Percentiles rank a stretch among this genome's conserved stretches.
These are phyloP conservation scores for Pipistrellus pygmaeus DNA, from an alignment of 2,797 vertebrate genomes.

Conservation along the genomic window DNA sequence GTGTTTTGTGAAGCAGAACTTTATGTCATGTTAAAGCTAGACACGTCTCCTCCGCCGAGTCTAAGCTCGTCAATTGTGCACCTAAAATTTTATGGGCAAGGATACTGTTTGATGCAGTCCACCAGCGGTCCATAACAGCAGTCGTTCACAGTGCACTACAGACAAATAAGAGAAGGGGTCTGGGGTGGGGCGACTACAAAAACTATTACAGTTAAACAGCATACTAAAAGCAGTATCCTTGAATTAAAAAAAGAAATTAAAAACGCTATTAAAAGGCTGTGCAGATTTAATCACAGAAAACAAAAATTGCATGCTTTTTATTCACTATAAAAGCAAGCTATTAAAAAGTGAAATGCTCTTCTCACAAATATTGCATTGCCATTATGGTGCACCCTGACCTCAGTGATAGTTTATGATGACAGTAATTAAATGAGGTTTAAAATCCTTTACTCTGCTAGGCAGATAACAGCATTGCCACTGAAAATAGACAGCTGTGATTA, in stretches of 20 bases:
- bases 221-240: conserved; percentile 84
- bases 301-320: conserved; percentile 88
- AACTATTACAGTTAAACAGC: conserved; percentile 80
- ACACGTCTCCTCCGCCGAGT: conserved; percentile 94
- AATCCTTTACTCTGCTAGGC: conserved; percentile 87
- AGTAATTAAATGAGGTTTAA: conserved; percentile 92
- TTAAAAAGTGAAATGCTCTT: conserved; percentile 88
- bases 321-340: conserved; percentile 88
- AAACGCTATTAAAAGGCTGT: conserved; percentile 85
- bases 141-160: conserved; percentile 99
- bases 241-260: not conserved
- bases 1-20: conserved; percentile 95
- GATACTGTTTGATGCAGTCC: conserved; percentile 99
- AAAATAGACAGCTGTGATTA: conserved; percentile 86
- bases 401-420: conserved; percentile 90
- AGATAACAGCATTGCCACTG: conserved; percentile 86
- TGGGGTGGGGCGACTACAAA: conserved; percentile 71
- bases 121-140: conserved; percentile 99
- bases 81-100: conserved; percentile 97
- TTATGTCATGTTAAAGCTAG: conserved; percentile 96
- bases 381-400: conserved; percentile 88
- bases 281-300: conserved; percentile 91
- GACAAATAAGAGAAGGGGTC: conserved; percentile 85
- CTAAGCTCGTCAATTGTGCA: conserved; percentile 95
- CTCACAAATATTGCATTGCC: conserved; percentile 87